Base-by-base conservation (phyloP, 2,113 vertebrate genomes). In the Hiodon tergisus region DNA sequence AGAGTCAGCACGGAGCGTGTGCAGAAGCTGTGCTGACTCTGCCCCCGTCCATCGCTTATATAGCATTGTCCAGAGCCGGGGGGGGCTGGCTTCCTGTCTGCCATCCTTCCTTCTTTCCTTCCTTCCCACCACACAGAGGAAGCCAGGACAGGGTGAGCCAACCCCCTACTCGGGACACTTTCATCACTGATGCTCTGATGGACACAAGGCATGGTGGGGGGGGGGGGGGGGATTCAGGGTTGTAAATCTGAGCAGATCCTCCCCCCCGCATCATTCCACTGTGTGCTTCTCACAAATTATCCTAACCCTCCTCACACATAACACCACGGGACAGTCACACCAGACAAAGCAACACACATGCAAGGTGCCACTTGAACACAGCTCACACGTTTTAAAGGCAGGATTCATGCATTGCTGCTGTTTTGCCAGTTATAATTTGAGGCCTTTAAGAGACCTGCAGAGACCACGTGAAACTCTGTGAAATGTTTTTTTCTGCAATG, bases 31-130 rank as follows among this genome's bases (percentile, higher is more conserved):
- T 50, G 51, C 7, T 54, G 73, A 57, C 31, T 16, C n/a, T 48
- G 65, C 73, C 59, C 65, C 50, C 63, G 74, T 59, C 52, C 6
- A 52, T 58, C 53, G 53, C 77, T 82, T 82, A 78, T 82, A 84
- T 82, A 84, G 77, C 72, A 58, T 54, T 65, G 54, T 59, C 31
- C 71, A n/a, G 63, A 81, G 75, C 77, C 63, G 59, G 17, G 74
- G 17, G 74, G 78, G 75, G 71, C 79, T 71, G 77, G 77, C 82
- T 73, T 46, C 57, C 54, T 61, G 77, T 31, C 31, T 31, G 31
- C 31, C 31, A 31, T 31, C 31, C 31, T 31, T 31, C 31, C 31
- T 31, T 31, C 31, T 2, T 31, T 31, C 31, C 31, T 31, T 31
- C 31, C 31, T 31, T 31, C 31, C 31, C 31, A 31, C 80, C 80